Evolutionary conservation across 2,113 vertebrate species (phyloP), one percentile per base, ranked within the genome.

Genomic region (Dicentrarchus labrax): DNA sequence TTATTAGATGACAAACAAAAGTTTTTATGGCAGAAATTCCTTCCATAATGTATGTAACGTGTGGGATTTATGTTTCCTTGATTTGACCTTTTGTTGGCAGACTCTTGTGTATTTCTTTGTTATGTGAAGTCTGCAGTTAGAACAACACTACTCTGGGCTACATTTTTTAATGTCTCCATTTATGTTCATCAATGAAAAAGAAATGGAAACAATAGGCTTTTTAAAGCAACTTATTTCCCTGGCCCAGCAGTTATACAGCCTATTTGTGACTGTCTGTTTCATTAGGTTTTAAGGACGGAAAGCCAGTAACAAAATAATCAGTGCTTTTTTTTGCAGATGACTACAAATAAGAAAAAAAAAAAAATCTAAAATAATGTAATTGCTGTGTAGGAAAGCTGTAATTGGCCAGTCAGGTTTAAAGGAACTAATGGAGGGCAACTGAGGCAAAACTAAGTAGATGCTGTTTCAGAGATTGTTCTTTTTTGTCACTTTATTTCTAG

Each of bases 231-330:
- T 51, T 79, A 43, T 73, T 81, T 88, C 36, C 68, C 6, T 68
- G 77, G 85, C 81, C 57, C 60, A 76, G 59, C 82, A 89, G 74
- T 92, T 91, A 83, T 69, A 70, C 57, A 83, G 91, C 69, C 79
- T 86, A 82, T 92, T 92, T 93, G 85, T 88, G 83, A 87, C 83
- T 90, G 91, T 91, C 90, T 86, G 76, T 91, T 91, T 91, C 88
- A 89, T 93, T 91, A 90, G 73, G 45, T 92, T 91, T 90, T 86
- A 93, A 86, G 70, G 76, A 90, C 13, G 16, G 60, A 86, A 91
- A 85, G 82, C 83, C 38, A 78, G 84, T 86, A 89, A 83, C 43
- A 83, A 88, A 91, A 85, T 86, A 92, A 92, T 88, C 78, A 92
- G 83, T 60, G 53, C 76, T 81, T 30, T 38, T 75, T 86, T 90